Evolutionary conservation across 2,888 invertebrate species (phyloP).

Genomic region (Plagiodera versicolora): DNA sequence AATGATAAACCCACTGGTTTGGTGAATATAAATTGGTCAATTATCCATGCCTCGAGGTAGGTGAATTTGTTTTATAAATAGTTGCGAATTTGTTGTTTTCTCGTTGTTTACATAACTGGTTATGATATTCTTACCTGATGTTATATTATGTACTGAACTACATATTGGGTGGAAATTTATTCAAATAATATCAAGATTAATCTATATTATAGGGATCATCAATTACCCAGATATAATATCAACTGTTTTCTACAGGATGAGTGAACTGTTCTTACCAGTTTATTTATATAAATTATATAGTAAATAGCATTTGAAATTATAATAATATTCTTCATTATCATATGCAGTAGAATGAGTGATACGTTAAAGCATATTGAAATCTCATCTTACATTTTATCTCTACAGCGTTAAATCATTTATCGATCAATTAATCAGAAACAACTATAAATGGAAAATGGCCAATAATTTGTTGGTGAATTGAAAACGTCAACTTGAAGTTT

Average conservation of each 20-base stretch:
- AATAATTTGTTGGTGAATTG: too few species aligned
- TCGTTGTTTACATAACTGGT: constrained; percentile 10
- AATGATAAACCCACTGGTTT: constrained; percentile 22
- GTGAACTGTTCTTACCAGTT: neutral
- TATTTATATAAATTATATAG: neutral
- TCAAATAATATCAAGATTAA: neutral
- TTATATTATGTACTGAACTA: neutral
- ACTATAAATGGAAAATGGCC: too few species aligned
- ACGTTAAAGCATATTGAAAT: too few species aligned
- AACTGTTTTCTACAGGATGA: neutral
- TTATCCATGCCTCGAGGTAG: constrained; percentile 14
- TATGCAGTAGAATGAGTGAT: too few species aligned
- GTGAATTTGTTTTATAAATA: constrained; percentile 8
- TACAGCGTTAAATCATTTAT: too few species aligned
- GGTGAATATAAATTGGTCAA: constrained; percentile 25
- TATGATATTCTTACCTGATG: neutral
- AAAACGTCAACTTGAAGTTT: too few species aligned
- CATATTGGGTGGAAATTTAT: neutral
- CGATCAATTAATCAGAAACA: too few species aligned
- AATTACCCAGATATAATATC: neutral
- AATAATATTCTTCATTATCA: too few species aligned
- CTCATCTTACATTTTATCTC: too few species aligned
- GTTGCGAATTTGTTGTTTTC: constrained; percentile 6
- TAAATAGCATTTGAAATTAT: too few species aligned
- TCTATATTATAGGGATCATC: neutral